Evolutionary conservation across 2,888 invertebrate genomes (phyloP), one percentile per base, ranked within the genome.

Genomic region (Aphelenchoides bicaudatus): DNA sequence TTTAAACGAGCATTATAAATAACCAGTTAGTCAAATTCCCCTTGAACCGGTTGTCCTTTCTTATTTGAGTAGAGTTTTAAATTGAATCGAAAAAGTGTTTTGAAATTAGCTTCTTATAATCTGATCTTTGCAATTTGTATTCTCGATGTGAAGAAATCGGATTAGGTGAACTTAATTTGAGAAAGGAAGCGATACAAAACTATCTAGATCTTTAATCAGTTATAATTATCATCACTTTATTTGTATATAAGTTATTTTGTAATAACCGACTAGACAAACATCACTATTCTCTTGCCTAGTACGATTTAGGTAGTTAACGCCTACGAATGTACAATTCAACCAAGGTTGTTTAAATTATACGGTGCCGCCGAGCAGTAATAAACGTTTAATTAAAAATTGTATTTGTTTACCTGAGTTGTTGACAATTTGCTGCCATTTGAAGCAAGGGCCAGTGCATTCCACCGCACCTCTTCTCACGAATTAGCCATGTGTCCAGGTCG

Each of bases 361-460:
- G 10, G 10, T 23, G 37, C 8, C 27, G 43, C 51, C 53, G 31
- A 31, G n/a, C n/a, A n/a, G n/a, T n/a, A n/a, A n/a, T n/a, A n/a
- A n/a, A n/a, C n/a, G n/a, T n/a, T n/a, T n/a, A n/a, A n/a, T n/a
- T n/a, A n/a, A n/a, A n/a, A n/a, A n/a, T n/a, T 34, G 13, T 34
- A 13, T n/a, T n/a, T n/a, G n/a, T n/a, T 54, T 39, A 67, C 72
- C 71, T 6, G 73, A 70, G 52, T 76, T 77, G 56, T 76, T 77
- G 3, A 76, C 48, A 27, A 57, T 58, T 59, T 76, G 74, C 16
- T 68, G 67, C 76, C 76, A 76, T 62, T 76, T 76, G 57, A 68
- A 72, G 60, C 76, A 76, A 2, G 61, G 59, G 3, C 67, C 59
- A 23, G 70, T 68, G 59, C 76, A 76, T n/a, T 76, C 74, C 28